Evolutionary conservation across 92 coral and sea anemone species (phyloP), one percentile per base, ranked within the genome.

Genomic region (Blastomussa wellsi): DNA sequence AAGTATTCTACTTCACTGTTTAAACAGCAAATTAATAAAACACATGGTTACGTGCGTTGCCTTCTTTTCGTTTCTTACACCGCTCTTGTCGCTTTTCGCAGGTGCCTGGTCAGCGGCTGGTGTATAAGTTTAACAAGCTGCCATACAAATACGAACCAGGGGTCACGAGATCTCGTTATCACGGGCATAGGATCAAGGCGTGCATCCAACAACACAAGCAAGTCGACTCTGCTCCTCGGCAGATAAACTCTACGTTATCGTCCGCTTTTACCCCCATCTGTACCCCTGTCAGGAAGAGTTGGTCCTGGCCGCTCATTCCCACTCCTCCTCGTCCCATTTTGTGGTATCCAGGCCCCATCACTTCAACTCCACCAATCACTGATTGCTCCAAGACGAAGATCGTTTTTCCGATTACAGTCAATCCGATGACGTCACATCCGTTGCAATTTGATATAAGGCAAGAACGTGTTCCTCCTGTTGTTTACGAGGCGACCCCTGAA

Each of bases 81-180:
- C 2, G 2, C 10, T 36, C 44, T 19, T 70, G 11, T 22, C 75
- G 24, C 44, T 37, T 70, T 52, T 48, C n/a, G 24, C 84, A 93
- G 96, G 96, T 93, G 4, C 85, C 90, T 32, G 91, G 92, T 0
- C 90, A 90, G 75, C 83, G 88, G 31, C 89, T 93, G 68, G 94
- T 91, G 16, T 91, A 90, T 90, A 88, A 77, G 74, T 93, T 93
- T 72, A 74, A 67, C 68, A 88, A 93, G 16, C 76, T 93, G 47
- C 96, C 96, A 4, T 93, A 91, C 78, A 89, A 90, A 60, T 93
- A 93, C 55, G 88, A 84, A 48, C 94, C 96, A n/a, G 90, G 88
- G 20, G 78, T 77, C 68, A 90, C 90, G 4, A 59, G 93, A 37
- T 55, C 75, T 4, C 77, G 36, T 32, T 66, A 51, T 38, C 87